phyloP scores from a whole-genome alignment of 2,113 vertebrate species.

The Phylloscopus trochiloides region DNA sequence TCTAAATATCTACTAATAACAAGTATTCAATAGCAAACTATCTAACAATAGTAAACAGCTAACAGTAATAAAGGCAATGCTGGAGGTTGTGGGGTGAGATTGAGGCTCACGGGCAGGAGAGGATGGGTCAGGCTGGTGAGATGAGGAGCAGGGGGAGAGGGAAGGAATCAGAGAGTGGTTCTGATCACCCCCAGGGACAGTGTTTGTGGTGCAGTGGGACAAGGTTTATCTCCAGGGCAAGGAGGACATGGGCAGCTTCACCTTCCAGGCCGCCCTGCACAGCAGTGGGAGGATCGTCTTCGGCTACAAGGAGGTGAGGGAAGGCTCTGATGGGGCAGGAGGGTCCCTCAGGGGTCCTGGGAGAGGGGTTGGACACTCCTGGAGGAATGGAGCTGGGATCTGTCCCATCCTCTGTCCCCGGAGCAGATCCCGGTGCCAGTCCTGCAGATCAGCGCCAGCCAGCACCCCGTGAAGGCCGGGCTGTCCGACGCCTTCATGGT shows the following conservation, averaged over 20 bases:
- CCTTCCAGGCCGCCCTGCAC: slow-evolving; percentile 89
- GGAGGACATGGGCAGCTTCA: slow-evolving; percentile 86
- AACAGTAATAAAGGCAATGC: no score
- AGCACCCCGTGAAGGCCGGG: slow-evolving; percentile 93
- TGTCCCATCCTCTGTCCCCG: not conserved
- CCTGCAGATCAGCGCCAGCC: slow-evolving; percentile 83
- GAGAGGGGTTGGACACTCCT: fast-evolving
- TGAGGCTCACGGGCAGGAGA: fast-evolving
- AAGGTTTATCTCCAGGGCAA: slow-evolving; percentile 84
- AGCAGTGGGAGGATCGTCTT: slow-evolving; percentile 86
- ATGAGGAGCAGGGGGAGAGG: not conserved
- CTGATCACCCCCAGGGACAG: slow-evolving; percentile 74
- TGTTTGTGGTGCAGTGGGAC: slow-evolving; percentile 94
- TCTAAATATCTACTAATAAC: no score
- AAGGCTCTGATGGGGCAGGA: no score
- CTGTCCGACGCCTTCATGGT: slow-evolving; percentile 95
- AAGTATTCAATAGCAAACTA: no score
- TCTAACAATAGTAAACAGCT: no score
- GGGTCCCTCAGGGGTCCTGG: fast-evolving
- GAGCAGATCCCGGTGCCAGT: slow-evolving; percentile 86
- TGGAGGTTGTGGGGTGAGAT: not conserved
- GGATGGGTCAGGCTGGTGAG: fast-evolving
- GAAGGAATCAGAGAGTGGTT: fast-evolving
- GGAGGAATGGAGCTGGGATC: not conserved
- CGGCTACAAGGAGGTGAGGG: slow-evolving; percentile 87